Evolutionary conservation across 1,140 invertebrate species (phyloP).

Genomic region (Charaxes varanes): DNA sequence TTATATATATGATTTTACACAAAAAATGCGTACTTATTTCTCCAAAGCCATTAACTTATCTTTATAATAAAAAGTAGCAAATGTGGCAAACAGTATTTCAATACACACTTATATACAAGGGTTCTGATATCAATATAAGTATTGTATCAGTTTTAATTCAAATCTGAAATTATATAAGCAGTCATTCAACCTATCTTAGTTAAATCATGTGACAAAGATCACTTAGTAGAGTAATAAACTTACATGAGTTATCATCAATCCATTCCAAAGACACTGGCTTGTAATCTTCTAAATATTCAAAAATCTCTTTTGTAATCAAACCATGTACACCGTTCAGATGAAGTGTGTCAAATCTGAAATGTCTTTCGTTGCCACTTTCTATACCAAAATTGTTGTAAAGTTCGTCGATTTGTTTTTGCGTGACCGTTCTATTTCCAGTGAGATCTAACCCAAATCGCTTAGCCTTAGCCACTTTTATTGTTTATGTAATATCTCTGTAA

Average conservation of each 20-base stretch:
- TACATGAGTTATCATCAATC: constrained; percentile 86
- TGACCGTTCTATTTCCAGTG: constrained; percentile 68
- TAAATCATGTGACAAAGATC: constrained; percentile 1
- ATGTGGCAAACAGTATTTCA: no score
- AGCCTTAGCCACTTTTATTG: no score
- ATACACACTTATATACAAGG: no score
- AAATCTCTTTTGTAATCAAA: constrained; percentile 85
- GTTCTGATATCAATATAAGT: no score
- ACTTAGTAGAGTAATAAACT: constrained; percentile 22
- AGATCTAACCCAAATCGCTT: constrained; percentile 80
- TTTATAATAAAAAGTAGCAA: no score
- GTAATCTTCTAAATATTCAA: constrained; percentile 85
- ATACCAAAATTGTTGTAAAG: constrained; percentile 81
- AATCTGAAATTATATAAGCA: no score
- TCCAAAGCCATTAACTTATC: no score
- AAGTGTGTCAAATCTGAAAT: constrained; percentile 81
- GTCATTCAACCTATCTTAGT: constrained; percentile 8
- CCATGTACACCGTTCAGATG: constrained; percentile 84
- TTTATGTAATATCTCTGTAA: no score
- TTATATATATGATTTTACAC: no score
- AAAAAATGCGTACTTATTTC: no score
- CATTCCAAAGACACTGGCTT: constrained; percentile 84
- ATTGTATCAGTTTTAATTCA: no score
- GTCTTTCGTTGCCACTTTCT: constrained; percentile 76
- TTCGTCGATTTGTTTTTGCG: constrained; percentile 76